Conservation (phyloP, 2,797 vertebrate genomes). For the Cirrhinus molitorella region DNA sequence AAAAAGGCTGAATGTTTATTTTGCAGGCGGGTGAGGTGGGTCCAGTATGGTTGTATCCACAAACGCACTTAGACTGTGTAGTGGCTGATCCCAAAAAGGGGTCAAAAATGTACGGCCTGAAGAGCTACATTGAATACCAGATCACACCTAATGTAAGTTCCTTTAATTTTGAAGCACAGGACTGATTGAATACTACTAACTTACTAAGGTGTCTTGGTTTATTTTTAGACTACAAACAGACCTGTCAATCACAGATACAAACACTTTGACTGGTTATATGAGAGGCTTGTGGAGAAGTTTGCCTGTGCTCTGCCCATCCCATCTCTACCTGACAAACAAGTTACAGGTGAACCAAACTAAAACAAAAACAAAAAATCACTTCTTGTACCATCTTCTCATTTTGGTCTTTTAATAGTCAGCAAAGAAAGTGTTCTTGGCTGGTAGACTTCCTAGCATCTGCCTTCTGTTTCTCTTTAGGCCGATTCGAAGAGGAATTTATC, state of each 20-base stretch:
- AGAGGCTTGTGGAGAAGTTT: slow-evolving; percentile 90
- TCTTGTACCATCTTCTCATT: neutral
- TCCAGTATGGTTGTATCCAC: slow-evolving; percentile 90
- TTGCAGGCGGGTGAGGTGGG: slow-evolving; percentile 87
- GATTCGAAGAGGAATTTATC: slow-evolving; percentile 92
- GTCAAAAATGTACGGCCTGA: slow-evolving; percentile 92
- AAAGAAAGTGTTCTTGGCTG: slow-evolving; percentile 9
- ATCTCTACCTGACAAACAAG: slow-evolving; percentile 91
- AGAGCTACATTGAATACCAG: slow-evolving; percentile 95
- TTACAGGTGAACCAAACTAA: slow-evolving; percentile 83
- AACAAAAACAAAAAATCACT: neutral
- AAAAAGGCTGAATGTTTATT: neutral
- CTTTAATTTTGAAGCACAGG: neutral
- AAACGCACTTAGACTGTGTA: slow-evolving; percentile 85
- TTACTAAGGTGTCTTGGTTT: neutral
- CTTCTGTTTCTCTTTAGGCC: slow-evolving; percentile 74
- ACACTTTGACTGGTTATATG: slow-evolving; percentile 95
- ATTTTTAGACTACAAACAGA: slow-evolving; percentile 84
- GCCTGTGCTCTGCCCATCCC: slow-evolving; percentile 89
- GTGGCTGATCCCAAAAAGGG: slow-evolving; percentile 92
- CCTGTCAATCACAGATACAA: slow-evolving; percentile 94
- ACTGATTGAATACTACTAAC: neutral
- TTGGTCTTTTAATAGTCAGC: neutral
- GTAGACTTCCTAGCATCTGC: slow-evolving; percentile 21
- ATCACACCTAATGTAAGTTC: slow-evolving; percentile 86